Conservation (phyloP, 2,113 vertebrate genomes). For the Columba livia region DNA sequence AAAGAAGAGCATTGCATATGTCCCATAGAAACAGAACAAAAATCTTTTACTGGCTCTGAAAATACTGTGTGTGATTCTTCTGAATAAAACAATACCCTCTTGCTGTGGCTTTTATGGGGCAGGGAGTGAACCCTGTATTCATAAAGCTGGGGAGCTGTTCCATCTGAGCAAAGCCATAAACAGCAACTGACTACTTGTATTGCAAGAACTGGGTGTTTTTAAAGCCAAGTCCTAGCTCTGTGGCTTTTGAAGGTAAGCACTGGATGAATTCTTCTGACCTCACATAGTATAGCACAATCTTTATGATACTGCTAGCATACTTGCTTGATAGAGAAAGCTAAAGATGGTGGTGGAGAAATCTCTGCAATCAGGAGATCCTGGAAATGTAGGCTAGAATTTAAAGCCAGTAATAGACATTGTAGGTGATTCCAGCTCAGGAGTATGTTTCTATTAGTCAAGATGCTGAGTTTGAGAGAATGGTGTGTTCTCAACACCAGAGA, state of each 20-base stretch:
- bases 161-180: background rate
- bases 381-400: background rate
- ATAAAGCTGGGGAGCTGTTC: background rate
- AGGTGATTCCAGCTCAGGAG: background rate
- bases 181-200: background rate
- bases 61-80: background rate
- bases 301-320: background rate
- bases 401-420: background rate
- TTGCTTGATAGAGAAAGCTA: background rate
- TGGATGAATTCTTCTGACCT: background rate
- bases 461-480: background rate
- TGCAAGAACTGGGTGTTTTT: background rate
- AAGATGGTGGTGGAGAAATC: background rate
- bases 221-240: background rate
- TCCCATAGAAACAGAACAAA: background rate
- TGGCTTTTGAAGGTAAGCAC: background rate
- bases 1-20: background rate
- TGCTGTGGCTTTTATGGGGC: background rate
- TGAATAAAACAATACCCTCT: background rate
- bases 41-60: background rate
- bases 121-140: background rate
- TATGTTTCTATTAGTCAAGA: background rate
- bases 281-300: background rate
- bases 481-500: background rate
- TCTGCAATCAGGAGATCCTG: background rate